phyloP scores from a whole-genome alignment of 2,888 invertebrate genomes.

The Tipula vernalis region DNA sequence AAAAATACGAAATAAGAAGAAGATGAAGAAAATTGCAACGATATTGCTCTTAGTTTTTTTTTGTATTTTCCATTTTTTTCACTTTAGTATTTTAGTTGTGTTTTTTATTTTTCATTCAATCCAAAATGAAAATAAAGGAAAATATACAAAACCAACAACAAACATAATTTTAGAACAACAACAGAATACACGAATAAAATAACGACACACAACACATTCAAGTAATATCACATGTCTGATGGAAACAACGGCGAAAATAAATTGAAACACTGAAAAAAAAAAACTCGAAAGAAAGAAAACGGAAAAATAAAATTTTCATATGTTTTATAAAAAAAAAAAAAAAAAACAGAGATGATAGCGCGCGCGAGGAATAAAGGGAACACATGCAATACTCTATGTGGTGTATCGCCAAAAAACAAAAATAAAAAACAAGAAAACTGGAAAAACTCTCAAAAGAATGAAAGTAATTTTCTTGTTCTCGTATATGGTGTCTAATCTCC shows the following conservation, averaged over 20 bases:
- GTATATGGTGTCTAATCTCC: background rate
- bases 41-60: constrained; percentile 4
- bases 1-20: background rate
- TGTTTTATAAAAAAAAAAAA: background rate
- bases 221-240: constrained; percentile 10
- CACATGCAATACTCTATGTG: background rate
- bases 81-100: background rate
- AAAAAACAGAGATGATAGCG: background rate
- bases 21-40: constrained; percentile 6
- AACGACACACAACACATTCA: background rate
- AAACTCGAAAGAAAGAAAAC: background rate
- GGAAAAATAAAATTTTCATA: background rate
- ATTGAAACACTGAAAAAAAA: background rate
- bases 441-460: background rate
- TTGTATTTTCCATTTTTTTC: background rate
- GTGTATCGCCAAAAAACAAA: background rate
- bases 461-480: background rate
- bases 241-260: background rate
- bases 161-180: background rate
- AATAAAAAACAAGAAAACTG: background rate
- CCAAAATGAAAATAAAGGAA: background rate
- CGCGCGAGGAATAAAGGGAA: background rate
- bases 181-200: background rate
- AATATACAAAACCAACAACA: background rate
- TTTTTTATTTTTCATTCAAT: background rate